phyloP scores from a whole-genome alignment of 2,113 vertebrate species.

The Natator depressus region DNA sequence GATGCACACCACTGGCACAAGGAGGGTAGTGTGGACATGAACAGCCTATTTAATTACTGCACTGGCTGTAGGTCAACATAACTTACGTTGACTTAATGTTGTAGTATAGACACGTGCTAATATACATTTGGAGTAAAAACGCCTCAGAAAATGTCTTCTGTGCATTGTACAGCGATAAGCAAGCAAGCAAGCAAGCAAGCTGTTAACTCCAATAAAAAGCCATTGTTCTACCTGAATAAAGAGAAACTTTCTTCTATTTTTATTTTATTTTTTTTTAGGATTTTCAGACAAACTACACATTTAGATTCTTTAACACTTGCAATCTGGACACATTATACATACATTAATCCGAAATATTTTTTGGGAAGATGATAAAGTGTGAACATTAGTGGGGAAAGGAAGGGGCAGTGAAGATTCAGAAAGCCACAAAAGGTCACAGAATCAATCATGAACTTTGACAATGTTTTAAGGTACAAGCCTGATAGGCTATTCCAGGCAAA shows the following conservation, averaged over 20 bases:
- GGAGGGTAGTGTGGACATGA: not conserved
- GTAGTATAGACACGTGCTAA: not conserved
- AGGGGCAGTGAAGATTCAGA: constrained; percentile 33
- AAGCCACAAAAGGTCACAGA: constrained; percentile 49
- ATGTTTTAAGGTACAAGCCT: not conserved
- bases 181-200: not conserved
- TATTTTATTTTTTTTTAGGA: not conserved
- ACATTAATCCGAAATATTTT: not conserved
- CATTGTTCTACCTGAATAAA: not conserved
- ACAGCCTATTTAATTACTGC: not conserved
- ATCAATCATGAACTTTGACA: constrained; percentile 24
- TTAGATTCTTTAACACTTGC: not conserved
- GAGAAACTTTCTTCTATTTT: not conserved
- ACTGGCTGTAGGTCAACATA: not conserved
- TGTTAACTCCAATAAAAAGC: not conserved
- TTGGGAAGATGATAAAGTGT: not conserved
- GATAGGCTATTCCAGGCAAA: constrained; percentile 28
- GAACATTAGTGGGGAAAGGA: constrained; percentile 16
- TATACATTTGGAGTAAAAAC: not conserved
- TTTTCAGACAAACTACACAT: not conserved
- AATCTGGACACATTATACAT: not conserved
- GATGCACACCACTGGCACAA: not conserved
- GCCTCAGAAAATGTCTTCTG: not conserved
- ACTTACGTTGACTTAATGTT: not conserved
- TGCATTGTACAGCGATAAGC: not conserved